Conservation (phyloP, 2,113 vertebrate species). For the Glareola pratincola region DNA sequence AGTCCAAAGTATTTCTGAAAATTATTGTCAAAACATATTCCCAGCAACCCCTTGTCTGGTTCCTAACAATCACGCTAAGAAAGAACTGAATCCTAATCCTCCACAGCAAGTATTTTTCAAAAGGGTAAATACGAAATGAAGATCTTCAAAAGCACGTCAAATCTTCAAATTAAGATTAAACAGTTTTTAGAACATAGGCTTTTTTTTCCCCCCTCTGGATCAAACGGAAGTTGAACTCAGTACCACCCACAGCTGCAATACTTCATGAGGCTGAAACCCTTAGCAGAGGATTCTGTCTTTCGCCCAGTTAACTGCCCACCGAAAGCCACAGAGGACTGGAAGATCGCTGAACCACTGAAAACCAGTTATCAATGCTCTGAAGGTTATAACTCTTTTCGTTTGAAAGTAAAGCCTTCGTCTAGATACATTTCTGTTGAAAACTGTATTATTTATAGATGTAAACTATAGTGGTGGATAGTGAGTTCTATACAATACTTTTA, state of each 20-base stretch:
- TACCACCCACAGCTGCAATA: background rate
- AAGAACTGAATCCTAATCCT: slow-evolving; percentile 25
- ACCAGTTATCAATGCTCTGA: background rate
- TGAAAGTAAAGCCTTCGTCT: background rate
- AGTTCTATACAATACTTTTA: background rate
- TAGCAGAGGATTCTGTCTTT: background rate
- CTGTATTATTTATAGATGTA: background rate
- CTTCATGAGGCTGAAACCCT: background rate
- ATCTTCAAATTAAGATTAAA: background rate
- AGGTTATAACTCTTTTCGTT: background rate
- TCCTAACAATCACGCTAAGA: background rate
- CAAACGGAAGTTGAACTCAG: background rate
- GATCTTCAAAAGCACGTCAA: background rate
- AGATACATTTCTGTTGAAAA: background rate
- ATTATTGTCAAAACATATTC: background rate
- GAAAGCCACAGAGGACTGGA: background rate
- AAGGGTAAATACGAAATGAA: background rate
- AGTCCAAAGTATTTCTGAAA: background rate
- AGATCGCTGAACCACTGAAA: background rate
- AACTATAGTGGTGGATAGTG: background rate
- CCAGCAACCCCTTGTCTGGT: background rate
- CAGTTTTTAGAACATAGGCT: background rate
- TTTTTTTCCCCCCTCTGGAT: background rate
- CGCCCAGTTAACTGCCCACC: background rate
- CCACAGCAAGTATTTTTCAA: background rate